These are phyloP conservation scores for Heliconius ismenius DNA, from an alignment of 2,888 invertebrate species.

Conservation along the genomic window DNA sequence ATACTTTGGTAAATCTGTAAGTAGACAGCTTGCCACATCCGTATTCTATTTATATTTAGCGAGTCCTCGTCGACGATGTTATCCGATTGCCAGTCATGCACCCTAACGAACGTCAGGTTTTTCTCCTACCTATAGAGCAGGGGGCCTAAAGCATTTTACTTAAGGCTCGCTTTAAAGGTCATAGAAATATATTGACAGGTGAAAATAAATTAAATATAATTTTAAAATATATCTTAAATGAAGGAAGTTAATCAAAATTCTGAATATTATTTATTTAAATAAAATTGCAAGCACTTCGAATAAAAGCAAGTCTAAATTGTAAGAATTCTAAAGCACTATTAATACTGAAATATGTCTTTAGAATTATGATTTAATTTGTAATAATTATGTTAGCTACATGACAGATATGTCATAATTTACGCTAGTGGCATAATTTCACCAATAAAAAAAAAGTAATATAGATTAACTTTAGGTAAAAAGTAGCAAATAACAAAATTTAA, in stretches of 20 bases:
- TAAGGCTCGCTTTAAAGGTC: conserved; percentile 20
- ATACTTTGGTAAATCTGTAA: background rate
- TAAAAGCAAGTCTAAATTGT: no score
- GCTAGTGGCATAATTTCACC: no score
- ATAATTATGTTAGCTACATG: no score
- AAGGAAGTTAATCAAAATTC: background rate
- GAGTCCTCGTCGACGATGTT: conserved; percentile 50
- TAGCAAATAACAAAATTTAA: no score
- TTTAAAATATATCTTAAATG: background rate
- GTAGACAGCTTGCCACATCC: conserved; percentile 53
- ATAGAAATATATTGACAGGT: background rate
- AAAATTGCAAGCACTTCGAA: no score
- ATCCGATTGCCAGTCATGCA: conserved; percentile 78
- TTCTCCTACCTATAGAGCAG: conserved; percentile 51
- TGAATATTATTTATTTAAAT: no score
- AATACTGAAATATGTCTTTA: no score
- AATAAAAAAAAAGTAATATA: no score
- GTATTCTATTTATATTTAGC: conserved; percentile 20
- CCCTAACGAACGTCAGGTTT: conserved; percentile 72
- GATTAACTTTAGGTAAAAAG: no score
- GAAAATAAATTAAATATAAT: background rate
- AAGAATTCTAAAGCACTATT: no score
- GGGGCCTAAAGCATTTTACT: conserved; percentile 11
- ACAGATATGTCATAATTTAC: no score
- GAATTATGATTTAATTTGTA: no score